These are phyloP conservation scores for Pyrrhia umbra DNA, from an alignment of 2,888 invertebrate species.

Conservation along the genomic window DNA sequence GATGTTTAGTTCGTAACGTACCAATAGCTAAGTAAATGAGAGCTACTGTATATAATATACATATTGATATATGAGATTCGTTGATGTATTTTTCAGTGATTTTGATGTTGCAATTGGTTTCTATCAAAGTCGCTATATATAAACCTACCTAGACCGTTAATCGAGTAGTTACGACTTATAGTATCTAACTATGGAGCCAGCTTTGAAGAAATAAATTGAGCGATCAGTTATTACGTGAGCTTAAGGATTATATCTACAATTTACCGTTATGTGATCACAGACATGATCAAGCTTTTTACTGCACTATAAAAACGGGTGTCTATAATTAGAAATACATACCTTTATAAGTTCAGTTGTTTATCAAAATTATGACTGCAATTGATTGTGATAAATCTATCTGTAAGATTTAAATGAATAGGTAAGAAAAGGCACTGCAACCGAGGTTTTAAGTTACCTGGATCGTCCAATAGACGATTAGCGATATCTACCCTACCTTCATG, in stretches of 20 bases:
- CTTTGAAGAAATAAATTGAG: conserved; percentile 54
- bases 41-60: too few relatives aligned
- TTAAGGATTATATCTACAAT: conserved; percentile 47
- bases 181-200: conserved; percentile 23
- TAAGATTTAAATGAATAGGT: too few relatives aligned
- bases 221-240: conserved; percentile 54
- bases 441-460: not conserved
- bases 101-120: not conserved
- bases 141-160: too few relatives aligned
- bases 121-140: too few relatives aligned
- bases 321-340: too few relatives aligned
- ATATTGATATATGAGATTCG: too few relatives aligned
- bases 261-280: conserved; percentile 50
- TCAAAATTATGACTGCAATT: not conserved
- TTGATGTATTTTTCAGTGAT: not conserved
- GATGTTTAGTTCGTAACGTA: too few relatives aligned
- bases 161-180: too few relatives aligned
- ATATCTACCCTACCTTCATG: not conserved
- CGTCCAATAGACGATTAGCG: not conserved
- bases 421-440: not conserved
- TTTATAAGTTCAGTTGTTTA: too few relatives aligned
- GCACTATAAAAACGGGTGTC: conserved; percentile 25
- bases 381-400: too few relatives aligned
- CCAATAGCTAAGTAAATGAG: too few relatives aligned
- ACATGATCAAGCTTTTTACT: conserved; percentile 45